phyloP scores from a whole-genome alignment of 2,888 invertebrate genomes.

The Argyresthia albistria region DNA sequence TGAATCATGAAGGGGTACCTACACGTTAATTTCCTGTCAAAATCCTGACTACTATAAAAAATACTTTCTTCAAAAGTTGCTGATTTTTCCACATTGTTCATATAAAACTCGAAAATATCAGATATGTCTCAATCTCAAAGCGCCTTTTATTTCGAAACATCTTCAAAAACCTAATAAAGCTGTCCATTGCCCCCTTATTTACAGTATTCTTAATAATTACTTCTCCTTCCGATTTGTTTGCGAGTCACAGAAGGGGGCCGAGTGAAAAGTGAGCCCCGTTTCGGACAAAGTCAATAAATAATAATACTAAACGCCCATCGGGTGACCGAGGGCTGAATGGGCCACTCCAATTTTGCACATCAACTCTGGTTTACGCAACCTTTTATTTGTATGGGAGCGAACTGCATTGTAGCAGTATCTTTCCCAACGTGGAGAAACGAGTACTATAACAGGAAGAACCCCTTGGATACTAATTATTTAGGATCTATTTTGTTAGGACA shows the following conservation, averaged over 20 bases:
- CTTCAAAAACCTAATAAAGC: constrained; percentile 19
- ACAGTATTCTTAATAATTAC: constrained; percentile 69
- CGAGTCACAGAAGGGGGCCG: constrained; percentile 32
- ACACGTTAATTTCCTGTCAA: too few species aligned
- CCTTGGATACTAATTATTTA: constrained; percentile 44
- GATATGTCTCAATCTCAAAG: neutral
- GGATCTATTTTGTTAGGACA: constrained; percentile 65
- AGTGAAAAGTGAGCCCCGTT: constrained; percentile 53
- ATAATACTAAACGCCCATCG: constrained; percentile 61
- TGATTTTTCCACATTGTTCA: too few species aligned
- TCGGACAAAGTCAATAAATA: constrained; percentile 58
- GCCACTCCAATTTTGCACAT: constrained; percentile 1
- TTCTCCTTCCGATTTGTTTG: constrained; percentile 63
- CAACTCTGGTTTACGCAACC: neutral
- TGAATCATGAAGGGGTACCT: too few species aligned
- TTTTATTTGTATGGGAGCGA: neutral
- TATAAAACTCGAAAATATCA: too few species aligned
- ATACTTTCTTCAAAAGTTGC: too few species aligned
- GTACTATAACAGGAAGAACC: constrained; percentile 16
- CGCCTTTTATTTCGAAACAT: neutral
- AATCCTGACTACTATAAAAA: too few species aligned
- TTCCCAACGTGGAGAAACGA: neutral
- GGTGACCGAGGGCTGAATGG: constrained; percentile 37
- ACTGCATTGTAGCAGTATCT: constrained; percentile 1
- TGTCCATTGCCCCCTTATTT: constrained; percentile 49